Evolutionary conservation across 2,797 vertebrate species (phyloP).

Genomic region (Falco peregrinus): DNA sequence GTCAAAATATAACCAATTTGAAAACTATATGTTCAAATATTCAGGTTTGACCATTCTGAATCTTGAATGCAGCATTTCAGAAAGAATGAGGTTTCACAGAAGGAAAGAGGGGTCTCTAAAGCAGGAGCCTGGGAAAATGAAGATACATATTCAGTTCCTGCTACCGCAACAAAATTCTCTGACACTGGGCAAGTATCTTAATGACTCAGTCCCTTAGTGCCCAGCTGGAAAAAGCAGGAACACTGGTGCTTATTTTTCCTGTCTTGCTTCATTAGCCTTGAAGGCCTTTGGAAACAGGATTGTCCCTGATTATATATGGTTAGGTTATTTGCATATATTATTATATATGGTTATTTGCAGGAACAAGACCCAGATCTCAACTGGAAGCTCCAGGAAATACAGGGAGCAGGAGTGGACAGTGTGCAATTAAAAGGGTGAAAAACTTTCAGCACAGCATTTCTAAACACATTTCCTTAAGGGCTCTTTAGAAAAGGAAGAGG

Average conservation of each 20-base stretch:
- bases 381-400: background rate
- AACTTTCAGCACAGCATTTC: background rate
- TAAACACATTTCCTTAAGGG: background rate
- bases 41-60: background rate
- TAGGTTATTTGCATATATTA: background rate
- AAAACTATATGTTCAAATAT: background rate
- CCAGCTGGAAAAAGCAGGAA: slow-evolving; percentile 11
- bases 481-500: background rate
- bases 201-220: background rate
- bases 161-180: slow-evolving; percentile 25
- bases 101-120: slow-evolving; percentile 16
- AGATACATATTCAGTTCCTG: background rate
- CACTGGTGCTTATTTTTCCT: slow-evolving; percentile 37
- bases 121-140: slow-evolving; percentile 16
- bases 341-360: background rate
- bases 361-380: background rate
- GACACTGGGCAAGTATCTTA: background rate
- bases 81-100: slow-evolving; percentile 31
- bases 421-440: background rate
- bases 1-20: background rate
- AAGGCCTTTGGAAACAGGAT: slow-evolving; percentile 13
- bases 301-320: background rate
- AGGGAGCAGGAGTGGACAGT: background rate
- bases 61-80: slow-evolving; percentile 11
- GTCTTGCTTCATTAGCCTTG: background rate